Evolutionary conservation across 2,797 vertebrate species (phyloP).

Genomic region (Scarus forsteni): DNA sequence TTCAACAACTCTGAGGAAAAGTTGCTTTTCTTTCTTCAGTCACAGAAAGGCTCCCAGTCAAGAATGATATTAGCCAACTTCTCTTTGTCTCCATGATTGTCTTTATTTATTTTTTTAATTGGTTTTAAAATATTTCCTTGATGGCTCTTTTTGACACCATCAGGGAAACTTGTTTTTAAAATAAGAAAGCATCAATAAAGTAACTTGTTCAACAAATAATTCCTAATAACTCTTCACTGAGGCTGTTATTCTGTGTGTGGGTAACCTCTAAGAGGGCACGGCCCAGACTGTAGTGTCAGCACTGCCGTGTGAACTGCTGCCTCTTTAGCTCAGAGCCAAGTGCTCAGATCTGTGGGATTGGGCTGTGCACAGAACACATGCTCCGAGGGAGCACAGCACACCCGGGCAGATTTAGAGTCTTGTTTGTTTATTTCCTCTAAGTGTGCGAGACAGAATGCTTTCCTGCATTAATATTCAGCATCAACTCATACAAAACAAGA

Average conservation of each 20-base stretch:
- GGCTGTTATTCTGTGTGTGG: slow-evolving; percentile 29
- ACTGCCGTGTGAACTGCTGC: slow-evolving; percentile 46
- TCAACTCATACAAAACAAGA: slow-evolving; percentile 70
- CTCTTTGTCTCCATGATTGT: too few species aligned
- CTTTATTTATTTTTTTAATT: too few species aligned
- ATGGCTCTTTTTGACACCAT: too few species aligned
- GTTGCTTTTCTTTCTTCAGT: slow-evolving; percentile 53
- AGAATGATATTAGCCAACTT: slow-evolving; percentile 10
- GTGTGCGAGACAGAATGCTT: slow-evolving; percentile 69
- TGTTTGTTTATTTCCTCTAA: slow-evolving; percentile 80
- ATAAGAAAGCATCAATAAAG: background rate
- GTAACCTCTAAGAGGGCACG: slow-evolving; percentile 46
- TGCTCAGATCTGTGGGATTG: slow-evolving; percentile 60
- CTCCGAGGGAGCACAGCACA: slow-evolving; percentile 58
- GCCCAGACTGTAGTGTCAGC: slow-evolving; percentile 60
- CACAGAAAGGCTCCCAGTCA: slow-evolving; percentile 40
- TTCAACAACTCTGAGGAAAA: slow-evolving; percentile 63
- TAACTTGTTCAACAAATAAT: slow-evolving; percentile 41
- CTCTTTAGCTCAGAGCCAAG: slow-evolving; percentile 57
- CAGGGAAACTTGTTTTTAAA: background rate
- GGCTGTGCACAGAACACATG: slow-evolving; percentile 52
- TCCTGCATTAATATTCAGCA: slow-evolving; percentile 83
- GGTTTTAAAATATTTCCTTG: too few species aligned
- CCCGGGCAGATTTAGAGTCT: slow-evolving; percentile 67
- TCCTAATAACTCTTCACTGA: slow-evolving; percentile 38